A percentile compares a stretch with the other conserved stretches of the same genome.
phyloP scores from a whole-genome alignment of 2,888 invertebrate species.

The Drosophila anomelani region DNA sequence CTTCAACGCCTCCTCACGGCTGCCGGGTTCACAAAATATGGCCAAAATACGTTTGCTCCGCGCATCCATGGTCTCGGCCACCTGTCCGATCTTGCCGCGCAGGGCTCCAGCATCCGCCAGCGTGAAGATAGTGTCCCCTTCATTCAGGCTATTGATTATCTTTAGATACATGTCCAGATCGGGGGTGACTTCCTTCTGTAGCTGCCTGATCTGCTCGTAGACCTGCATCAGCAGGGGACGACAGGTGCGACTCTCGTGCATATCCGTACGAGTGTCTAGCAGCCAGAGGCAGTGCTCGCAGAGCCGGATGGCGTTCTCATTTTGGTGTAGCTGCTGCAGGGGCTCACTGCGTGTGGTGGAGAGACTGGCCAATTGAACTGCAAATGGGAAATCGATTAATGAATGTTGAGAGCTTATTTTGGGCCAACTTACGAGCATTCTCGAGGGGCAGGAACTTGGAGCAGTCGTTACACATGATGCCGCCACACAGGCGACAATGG shows the following conservation, averaged over 20 bases:
- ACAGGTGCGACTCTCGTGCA: conserved; percentile 92
- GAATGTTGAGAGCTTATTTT: fast-evolving
- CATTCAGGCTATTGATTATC: conserved; percentile 86
- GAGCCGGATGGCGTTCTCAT: conserved; percentile 88
- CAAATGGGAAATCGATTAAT: neutral
- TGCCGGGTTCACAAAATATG: conserved; percentile 87
- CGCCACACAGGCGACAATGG: conserved; percentile 97
- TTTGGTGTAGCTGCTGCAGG: conserved; percentile 60
- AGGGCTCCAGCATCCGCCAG: conserved; percentile 93
- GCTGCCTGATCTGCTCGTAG: conserved; percentile 92
- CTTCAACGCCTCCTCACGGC: conserved; percentile 88
- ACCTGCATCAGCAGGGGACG: conserved; percentile 92
- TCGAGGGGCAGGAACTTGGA: conserved; percentile 92
- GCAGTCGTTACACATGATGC: conserved; percentile 96
- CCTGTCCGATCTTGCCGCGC: conserved; percentile 92
- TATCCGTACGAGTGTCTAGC: conserved; percentile 90
- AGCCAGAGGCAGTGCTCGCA: conserved; percentile 92
- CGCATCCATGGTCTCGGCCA: conserved; percentile 94
- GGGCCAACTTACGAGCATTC: conserved; percentile 89
- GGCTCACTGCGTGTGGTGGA: conserved; percentile 77
- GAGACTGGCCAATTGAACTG: conserved; percentile 82
- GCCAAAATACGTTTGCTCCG: conserved; percentile 91
- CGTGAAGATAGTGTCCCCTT: conserved; percentile 96
- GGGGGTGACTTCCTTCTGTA: conserved; percentile 90
- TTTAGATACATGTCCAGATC: conserved; percentile 89